Evolutionary conservation across 2,797 vertebrate species (phyloP), one percentile per base, ranked within the genome.

Genomic region (Xenops minutus): DNA sequence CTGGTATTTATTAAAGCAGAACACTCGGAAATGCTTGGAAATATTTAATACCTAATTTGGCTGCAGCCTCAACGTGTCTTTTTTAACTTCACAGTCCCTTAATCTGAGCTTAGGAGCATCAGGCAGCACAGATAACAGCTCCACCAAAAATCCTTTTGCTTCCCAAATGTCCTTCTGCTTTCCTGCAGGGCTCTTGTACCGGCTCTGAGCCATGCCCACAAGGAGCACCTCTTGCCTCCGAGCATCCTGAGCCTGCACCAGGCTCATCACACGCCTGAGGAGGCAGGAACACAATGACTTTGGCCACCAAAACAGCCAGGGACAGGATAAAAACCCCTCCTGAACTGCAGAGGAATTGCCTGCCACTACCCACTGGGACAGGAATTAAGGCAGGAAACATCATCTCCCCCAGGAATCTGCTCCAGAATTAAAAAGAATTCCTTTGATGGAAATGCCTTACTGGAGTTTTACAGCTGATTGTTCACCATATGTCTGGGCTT

Each of bases 21-120:
- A 92, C 89, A 66, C 44, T 77, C 81, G 4, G 88, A 93, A 96
- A 86, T 32, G 94, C 77, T 92, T 84, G 84, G 85, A 93, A 95
- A 95, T 89, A 95, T 48, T 97, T 95, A 93, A 96, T 95, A 95
- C 89, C 93, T 92, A 81, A 97, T 91, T 95, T 94, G 95, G 93
- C 97, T 91, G 81, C 77, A 86, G 95, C 96, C 92, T 87, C 89
- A 32, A 94, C 19, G 2, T 81, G 67, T 92, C 88, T 77, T 94
- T 73, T 95, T 80, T 71, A 92, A 94, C 94, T 94, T 96, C 89
- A 58, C 71, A 88, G 92, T 10, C 86, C 94, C 91, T 91, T 92
- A 93, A 92, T 95, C 92, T 21, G 71, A 97, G 97, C 94, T 93
- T 94, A 95, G 89, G 84, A 67, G 92, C 96, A 95, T 79, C 92